phyloP scores from a whole-genome alignment of 2,888 invertebrate genomes.

The Drosophila demipolita region DNA sequence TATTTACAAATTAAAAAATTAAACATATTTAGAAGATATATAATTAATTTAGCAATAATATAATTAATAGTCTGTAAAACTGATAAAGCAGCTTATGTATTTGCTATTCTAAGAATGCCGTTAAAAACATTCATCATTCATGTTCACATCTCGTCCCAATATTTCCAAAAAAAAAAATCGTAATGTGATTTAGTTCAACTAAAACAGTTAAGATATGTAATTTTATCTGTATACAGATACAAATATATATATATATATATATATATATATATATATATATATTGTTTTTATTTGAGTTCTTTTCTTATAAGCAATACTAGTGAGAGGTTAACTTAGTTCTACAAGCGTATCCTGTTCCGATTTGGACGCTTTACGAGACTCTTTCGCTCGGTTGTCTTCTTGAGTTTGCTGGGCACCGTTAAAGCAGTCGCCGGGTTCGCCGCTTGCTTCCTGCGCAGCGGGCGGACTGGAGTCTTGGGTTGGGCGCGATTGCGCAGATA shows the following conservation, averaged over 20 bases:
- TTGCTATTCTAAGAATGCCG: not conserved
- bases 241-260: too few species aligned
- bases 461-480: constrained; percentile 27
- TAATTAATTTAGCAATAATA: too few species aligned
- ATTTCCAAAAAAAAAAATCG: not conserved
- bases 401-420: constrained; percentile 22
- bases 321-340: constrained; percentile 5
- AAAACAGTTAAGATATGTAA: not conserved
- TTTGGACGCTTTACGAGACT: constrained; percentile 70
- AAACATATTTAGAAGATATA: not conserved
- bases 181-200: not conserved
- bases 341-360: constrained; percentile 72
- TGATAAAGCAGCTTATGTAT: not conserved
- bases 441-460: constrained; percentile 47
- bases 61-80: not conserved
- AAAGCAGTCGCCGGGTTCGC: constrained; percentile 4
- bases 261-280: not conserved
- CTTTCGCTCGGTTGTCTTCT: constrained; percentile 56
- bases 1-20: not conserved
- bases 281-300: not conserved
- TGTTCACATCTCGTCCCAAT: not conserved
- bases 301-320: constrained; percentile 24
- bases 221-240: not conserved
- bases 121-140: not conserved
- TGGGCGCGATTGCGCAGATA: constrained; percentile 68